Evolutionary conservation across 1,140 invertebrate genomes (phyloP).

Genomic region (Heliconius nattereri): DNA sequence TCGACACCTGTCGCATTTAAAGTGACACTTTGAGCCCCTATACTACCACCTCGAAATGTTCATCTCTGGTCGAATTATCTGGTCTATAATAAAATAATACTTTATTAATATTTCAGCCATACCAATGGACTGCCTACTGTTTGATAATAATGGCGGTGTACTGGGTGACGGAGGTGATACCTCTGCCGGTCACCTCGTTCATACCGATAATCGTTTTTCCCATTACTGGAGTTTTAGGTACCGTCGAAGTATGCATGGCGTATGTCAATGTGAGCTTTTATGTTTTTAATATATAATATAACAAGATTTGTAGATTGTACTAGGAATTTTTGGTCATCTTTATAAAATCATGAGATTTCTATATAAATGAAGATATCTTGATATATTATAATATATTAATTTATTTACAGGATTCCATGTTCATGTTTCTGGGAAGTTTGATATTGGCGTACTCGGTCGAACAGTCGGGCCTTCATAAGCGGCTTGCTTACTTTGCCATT

Average conservation of each 20-base stretch:
- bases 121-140: slow-evolving; percentile 82
- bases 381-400: too few relatives aligned
- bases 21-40: too few relatives aligned
- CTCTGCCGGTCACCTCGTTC: slow-evolving; percentile 85
- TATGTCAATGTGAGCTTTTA: slow-evolving; percentile 59
- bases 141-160: slow-evolving; percentile 85
- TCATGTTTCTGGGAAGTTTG: slow-evolving; percentile 82
- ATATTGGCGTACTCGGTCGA: slow-evolving; percentile 85
- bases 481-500: slow-evolving; percentile 83
- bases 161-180: slow-evolving; percentile 87
- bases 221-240: slow-evolving; percentile 77
- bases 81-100: too few relatives aligned
- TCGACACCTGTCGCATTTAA: too few relatives aligned
- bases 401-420: slow-evolving; percentile 50
- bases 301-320: too few relatives aligned
- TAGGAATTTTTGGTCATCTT: too few relatives aligned
- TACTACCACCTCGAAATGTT: too few relatives aligned
- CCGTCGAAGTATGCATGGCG: slow-evolving; percentile 46
- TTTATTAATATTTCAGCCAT: slow-evolving; percentile 44
- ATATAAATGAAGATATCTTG: too few relatives aligned
- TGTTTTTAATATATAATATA: not conserved
- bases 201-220: slow-evolving; percentile 86
- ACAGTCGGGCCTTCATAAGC: slow-evolving; percentile 84
- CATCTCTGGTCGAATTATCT: too few relatives aligned
- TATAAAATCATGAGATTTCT: too few relatives aligned